phyloP scores from a whole-genome alignment of 2,113 vertebrate genomes.

The Crotophaga sulcirostris region DNA sequence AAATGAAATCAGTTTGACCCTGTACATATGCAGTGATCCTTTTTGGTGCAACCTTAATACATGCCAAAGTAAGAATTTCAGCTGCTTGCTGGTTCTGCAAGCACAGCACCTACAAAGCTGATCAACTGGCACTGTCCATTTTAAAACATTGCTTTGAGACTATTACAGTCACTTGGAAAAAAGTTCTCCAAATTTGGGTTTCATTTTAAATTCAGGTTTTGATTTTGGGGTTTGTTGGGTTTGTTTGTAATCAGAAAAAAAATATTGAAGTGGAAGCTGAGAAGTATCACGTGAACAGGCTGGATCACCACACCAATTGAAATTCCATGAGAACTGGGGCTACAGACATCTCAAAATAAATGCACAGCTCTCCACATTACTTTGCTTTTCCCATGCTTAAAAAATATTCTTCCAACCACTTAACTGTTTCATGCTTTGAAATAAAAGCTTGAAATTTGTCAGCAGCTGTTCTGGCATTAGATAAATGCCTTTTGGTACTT shows the following conservation, averaged over 20 bases:
- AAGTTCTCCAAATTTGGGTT: background rate
- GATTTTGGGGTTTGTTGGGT: background rate
- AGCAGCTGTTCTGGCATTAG: conserved; percentile 47
- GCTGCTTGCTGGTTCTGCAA: background rate
- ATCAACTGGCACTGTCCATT: background rate
- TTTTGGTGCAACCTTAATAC: background rate
- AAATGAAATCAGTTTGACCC: background rate
- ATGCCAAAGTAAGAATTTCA: background rate
- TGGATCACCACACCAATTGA: background rate
- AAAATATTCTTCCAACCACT: conserved; percentile 27
- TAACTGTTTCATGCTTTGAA: conserved; percentile 43
- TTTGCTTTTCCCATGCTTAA: conserved; percentile 16
- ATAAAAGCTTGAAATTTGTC: conserved; percentile 63
- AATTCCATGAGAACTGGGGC: background rate
- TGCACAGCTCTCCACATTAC: background rate
- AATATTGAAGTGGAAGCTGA: background rate
- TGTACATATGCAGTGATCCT: background rate
- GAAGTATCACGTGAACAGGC: background rate
- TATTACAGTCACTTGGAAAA: background rate
- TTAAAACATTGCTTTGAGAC: background rate
- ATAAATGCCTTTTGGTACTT: conserved; percentile 53
- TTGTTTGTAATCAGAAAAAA: background rate
- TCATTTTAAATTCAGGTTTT: background rate
- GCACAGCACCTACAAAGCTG: background rate
- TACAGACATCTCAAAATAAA: conserved; percentile 21